A percentile compares a stretch with the other conserved stretches of the same genome.
These are phyloP conservation scores for Drosophila kohkoa DNA, from an alignment of 1,140 invertebrate genomes.

Conservation along the genomic window DNA sequence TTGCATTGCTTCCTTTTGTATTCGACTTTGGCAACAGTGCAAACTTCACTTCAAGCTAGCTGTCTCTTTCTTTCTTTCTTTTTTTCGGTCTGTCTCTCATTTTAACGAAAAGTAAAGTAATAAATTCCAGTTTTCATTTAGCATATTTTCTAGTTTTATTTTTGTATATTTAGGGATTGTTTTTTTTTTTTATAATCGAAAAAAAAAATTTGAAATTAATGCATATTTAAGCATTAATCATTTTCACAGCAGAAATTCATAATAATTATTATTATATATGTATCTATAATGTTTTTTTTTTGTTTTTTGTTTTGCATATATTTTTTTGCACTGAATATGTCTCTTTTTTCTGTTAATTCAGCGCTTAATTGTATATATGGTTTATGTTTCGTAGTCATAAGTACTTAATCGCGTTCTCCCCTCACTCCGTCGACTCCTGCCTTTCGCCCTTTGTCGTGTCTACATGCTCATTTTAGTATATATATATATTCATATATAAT, in stretches of 20 bases:
- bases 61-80: neutral
- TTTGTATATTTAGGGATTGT: conserved; percentile 14
- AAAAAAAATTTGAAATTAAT: conserved; percentile 41
- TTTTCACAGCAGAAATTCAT: conserved; percentile 67
- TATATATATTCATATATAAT: conserved; percentile 48
- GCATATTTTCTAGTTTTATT: conserved; percentile 48
- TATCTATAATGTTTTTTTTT: conserved; percentile 1
- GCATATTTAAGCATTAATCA: conserved; percentile 51
- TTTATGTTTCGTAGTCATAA: conserved; percentile 44
- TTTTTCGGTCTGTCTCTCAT: neutral
- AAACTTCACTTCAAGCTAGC: neutral
- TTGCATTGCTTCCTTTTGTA: neutral
- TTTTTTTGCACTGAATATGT: conserved; percentile 46
- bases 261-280: conserved; percentile 40
- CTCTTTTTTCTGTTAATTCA: conserved; percentile 39
- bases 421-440: neutral
- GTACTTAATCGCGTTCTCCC: conserved; percentile 35
- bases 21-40: conserved; percentile 13
- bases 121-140: conserved; percentile 31
- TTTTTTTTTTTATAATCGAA: conserved; percentile 26
- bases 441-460: neutral
- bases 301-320: conserved; percentile 38
- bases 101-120: conserved; percentile 17
- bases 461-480: conserved; percentile 34
- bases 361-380: conserved; percentile 50